Base-by-base conservation (phyloP, 1,140 invertebrate genomes). In the Schlechtendalia chinensis region DNA sequence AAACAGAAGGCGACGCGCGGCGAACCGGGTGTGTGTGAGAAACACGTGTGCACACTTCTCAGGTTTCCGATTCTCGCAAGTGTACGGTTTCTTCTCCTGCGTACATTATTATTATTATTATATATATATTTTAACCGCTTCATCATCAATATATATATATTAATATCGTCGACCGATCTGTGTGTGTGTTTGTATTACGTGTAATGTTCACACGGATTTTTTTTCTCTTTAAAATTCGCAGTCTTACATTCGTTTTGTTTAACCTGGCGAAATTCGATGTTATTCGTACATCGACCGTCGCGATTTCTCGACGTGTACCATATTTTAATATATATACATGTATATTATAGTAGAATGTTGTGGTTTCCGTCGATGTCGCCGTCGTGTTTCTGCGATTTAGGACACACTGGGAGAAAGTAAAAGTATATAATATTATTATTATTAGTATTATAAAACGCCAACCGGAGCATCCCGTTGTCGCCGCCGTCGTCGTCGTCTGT, bases 31-130 rank as follows among this genome's bases (percentile, higher is more conserved):
- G 72, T 45, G 54, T 39, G 53, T 54, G 50, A 39, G 72, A 77
- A 77, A 58, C 72, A 77, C 72, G 56, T 77, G 56, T 61, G 75
- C 32, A 22, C 56, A 79, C 75, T 79, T 79, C 75, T 79, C 75
- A 12, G 75, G 56, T 79, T 79, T 79, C 75, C 8, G 75, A 61
- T 79, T 61, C 53, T 59, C 58, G 75, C 16, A 45, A 77, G 53
- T 58, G 58, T 79, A 79, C 54, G 75, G 75, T 79, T 79, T 79
- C 75, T 79, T 50, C 32, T 29, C 29, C 11, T 59, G 54, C 6
- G 8, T 39, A 27, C 16, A 16, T 5, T 22, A 19, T 47, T 24
- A 24, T 45, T 45, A n/a, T n/a, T n/a, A n/a, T 6, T 74, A 5
- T 14, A 5, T 14, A 19, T 19, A 39, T 45, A n/a, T n/a, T n/a